Evolutionary conservation across 2,888 invertebrate genomes (phyloP), one percentile per base, ranked within the genome.

Genomic region (Calliscelio sp.): DNA sequence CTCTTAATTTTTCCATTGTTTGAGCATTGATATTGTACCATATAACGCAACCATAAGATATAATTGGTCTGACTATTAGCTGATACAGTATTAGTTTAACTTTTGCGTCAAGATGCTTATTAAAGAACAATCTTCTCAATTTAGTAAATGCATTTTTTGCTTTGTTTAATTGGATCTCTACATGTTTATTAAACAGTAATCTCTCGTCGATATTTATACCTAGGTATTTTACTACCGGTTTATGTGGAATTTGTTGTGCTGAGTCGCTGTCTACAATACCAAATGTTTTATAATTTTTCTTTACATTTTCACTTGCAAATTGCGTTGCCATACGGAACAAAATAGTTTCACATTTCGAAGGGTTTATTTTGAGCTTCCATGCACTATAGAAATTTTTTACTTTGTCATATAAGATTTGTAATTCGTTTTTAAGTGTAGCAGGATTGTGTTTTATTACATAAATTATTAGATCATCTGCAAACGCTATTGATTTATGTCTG

Each of bases 21-120:
- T n/a, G n/a, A n/a, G n/a, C n/a, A n/a, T n/a, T n/a, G n/a, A n/a
- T n/a, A n/a, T n/a, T n/a, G n/a, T n/a, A n/a, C n/a, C n/a, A n/a
- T n/a, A n/a, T n/a, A n/a, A n/a, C n/a, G n/a, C n/a, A n/a, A n/a
- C n/a, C n/a, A n/a, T n/a, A n/a, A n/a, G n/a, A n/a, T n/a, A n/a
- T n/a, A n/a, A n/a, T n/a, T n/a, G n/a, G n/a, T n/a, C n/a, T n/a
- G n/a, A n/a, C n/a, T n/a, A n/a, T n/a, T n/a, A 28, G 28, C 8
- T 28, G 28, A 28, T 87, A 87, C 7, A 81, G 85, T 0, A 87
- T 38, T 1, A 86, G 16, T 81, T 86, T 87, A 0, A 84, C 59
- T 55, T 24, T 35, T 8, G n/a, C 2, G 5, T 71, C n/a, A 8
- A 88, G 7, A 0, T 77, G 3, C 65, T 81, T 84, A 0, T 65